A percentile compares a stretch with the other conserved stretches of the same genome.
Evolutionary conservation across 2,888 invertebrate genomes (phyloP).

Genomic region (Yponomeuta malinellus): DNA sequence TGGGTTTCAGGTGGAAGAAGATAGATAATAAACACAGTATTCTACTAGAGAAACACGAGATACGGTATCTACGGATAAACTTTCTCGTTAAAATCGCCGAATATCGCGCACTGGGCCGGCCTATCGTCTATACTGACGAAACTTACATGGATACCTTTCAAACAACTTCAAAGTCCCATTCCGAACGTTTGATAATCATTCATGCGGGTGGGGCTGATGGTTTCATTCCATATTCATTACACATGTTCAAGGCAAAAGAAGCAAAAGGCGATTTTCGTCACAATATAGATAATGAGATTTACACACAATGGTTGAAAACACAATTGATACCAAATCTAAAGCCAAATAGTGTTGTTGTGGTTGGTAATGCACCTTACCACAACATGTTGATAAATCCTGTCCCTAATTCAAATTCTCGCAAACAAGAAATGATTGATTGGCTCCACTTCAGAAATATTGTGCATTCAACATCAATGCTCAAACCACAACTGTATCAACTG

Average conservation of each 20-base stretch:
- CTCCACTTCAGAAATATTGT: conserved; percentile 14
- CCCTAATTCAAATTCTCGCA: conserved; percentile 12
- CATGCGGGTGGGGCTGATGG: conserved; percentile 1
- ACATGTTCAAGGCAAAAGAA: conserved; percentile 7
- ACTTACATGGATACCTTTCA: conserved; percentile 13
- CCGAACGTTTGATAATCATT: conserved; percentile 1
- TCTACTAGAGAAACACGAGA: conserved; percentile 13
- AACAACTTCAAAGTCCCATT: not conserved
- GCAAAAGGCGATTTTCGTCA: not conserved
- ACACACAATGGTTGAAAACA: conserved; percentile 2
- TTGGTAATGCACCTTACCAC: not conserved
- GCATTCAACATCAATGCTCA: conserved; percentile 16
- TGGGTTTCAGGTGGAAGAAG: conserved; percentile 10
- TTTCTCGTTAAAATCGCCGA: conserved; percentile 1
- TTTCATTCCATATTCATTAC: not conserved
- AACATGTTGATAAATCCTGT: conserved; percentile 12
- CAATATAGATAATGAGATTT: not conserved
- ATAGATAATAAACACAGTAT: not conserved
- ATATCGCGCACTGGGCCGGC: conserved; percentile 7
- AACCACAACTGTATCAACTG: conserved; percentile 17
- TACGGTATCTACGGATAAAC: conserved; percentile 9
- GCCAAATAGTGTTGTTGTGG: conserved; percentile 8
- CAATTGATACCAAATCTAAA: conserved; percentile 2
- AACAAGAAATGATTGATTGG: conserved; percentile 17
- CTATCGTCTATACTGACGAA: conserved; percentile 14